phyloP scores from a whole-genome alignment of 2,888 invertebrate species.

The Hoplodrina blanda region DNA sequence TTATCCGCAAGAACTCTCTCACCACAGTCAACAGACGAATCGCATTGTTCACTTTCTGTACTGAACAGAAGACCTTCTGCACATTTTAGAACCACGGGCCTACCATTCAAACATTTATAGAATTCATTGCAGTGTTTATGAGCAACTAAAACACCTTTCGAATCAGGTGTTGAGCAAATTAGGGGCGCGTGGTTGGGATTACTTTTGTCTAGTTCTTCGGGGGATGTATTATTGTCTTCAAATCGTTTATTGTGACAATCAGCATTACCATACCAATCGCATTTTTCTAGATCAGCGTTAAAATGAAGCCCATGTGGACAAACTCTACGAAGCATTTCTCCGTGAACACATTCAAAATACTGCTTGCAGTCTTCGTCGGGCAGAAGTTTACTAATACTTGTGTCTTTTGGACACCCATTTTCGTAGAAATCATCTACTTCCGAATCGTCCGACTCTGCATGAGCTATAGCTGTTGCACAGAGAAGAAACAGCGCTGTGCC shows the following conservation, averaged over 20 bases:
- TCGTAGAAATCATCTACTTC: slow-evolving; percentile 9
- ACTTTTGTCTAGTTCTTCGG: slow-evolving; percentile 55
- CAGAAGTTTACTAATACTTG: slow-evolving; percentile 31
- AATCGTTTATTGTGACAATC: slow-evolving; percentile 49
- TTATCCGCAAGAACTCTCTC: slow-evolving; percentile 51
- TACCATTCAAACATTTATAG: slow-evolving; percentile 66
- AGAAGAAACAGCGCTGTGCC: slow-evolving; percentile 47
- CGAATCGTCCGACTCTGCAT: slow-evolving; percentile 4
- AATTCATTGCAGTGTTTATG: slow-evolving; percentile 73
- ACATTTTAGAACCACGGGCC: slow-evolving; percentile 62
- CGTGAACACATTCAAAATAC: slow-evolving; percentile 65
- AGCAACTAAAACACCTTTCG: slow-evolving; percentile 67
- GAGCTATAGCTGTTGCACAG: slow-evolving; percentile 31
- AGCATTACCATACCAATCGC: slow-evolving; percentile 62
- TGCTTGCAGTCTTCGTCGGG: slow-evolving; percentile 67
- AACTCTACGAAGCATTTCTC: slow-evolving; percentile 36
- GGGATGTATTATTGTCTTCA: slow-evolving; percentile 1
- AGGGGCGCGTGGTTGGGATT: slow-evolving; percentile 64
- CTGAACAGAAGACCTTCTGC: slow-evolving; percentile 64
- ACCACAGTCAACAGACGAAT: slow-evolving; percentile 71
- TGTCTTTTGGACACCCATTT: slow-evolving; percentile 54
- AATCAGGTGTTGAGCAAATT: slow-evolving; percentile 66
- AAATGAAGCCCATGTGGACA: slow-evolving; percentile 45
- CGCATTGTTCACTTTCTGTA: slow-evolving; percentile 66
- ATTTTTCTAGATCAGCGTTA: slow-evolving; percentile 52